These are phyloP conservation scores for Muscina levida DNA, from an alignment of 2,888 invertebrate genomes.

Conservation along the genomic window DNA sequence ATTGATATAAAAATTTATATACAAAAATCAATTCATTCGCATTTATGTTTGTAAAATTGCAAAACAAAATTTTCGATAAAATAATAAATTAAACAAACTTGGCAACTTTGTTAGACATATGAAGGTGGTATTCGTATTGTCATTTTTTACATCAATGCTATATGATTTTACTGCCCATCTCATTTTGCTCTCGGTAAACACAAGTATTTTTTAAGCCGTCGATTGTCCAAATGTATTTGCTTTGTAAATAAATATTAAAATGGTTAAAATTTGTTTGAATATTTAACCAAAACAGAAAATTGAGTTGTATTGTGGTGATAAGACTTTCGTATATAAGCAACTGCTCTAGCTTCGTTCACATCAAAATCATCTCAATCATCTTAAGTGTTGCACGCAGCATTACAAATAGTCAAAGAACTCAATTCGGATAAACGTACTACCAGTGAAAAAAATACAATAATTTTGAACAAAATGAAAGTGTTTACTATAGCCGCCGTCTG, in stretches of 20 bases:
- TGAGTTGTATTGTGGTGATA: slow-evolving; percentile 44
- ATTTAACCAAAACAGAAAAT: slow-evolving; percentile 53
- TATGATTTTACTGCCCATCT: slow-evolving; percentile 46
- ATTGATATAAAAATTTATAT: too few species aligned
- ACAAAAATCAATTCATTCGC: too few species aligned
- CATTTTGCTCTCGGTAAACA: slow-evolving; percentile 46
- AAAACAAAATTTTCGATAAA: too few species aligned
- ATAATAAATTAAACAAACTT: too few species aligned
- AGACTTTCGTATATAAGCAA: slow-evolving; percentile 78
- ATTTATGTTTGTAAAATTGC: too few species aligned
- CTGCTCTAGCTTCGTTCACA: slow-evolving; percentile 75
- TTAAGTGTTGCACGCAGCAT: slow-evolving; percentile 73
- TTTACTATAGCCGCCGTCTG: slow-evolving; percentile 73
- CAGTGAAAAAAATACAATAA: too few species aligned
- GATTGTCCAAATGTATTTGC: slow-evolving; percentile 52
- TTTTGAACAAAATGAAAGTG: slow-evolving; percentile 77
- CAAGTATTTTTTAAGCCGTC: slow-evolving; percentile 34
- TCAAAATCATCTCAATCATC: slow-evolving; percentile 79
- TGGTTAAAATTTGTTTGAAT: slow-evolving; percentile 61
- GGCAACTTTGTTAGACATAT: too few species aligned
- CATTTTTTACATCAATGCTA: slow-evolving; percentile 43
- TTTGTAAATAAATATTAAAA: slow-evolving; percentile 75
- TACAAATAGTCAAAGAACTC: slow-evolving; percentile 42
- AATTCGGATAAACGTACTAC: slow-evolving; percentile 44
- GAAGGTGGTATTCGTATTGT: too few species aligned